Percentiles rank a stretch among this genome's conserved stretches.
Conservation (phyloP, 2,888 invertebrate species). For the Elysia crispata region DNA sequence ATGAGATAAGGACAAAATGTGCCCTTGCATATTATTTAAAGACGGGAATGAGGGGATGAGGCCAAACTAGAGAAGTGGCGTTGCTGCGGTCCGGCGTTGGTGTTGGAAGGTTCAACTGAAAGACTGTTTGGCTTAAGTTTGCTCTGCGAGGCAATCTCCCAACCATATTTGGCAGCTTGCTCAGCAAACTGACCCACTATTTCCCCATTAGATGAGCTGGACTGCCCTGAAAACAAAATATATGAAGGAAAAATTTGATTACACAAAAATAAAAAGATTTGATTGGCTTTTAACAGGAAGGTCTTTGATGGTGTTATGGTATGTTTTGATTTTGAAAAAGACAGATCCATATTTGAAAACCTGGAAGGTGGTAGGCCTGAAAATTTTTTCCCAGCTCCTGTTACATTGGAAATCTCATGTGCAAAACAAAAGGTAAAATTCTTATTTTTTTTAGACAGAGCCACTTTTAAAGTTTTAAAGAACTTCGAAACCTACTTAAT, state of each 20-base stretch:
- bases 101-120: not conserved
- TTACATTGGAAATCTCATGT: no score
- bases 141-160: slow-evolving; percentile 59
- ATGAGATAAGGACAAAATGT: no score
- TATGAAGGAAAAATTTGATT: not conserved
- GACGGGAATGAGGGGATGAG: not conserved
- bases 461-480: no score
- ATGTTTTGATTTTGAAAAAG: no score
- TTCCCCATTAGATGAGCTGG: slow-evolving; percentile 68
- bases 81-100: slow-evolving; percentile 24
- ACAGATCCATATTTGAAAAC: no score
- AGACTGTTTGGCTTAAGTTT: slow-evolving; percentile 49
- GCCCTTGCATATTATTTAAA: no score
- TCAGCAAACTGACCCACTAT: slow-evolving; percentile 58
- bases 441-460: no score
- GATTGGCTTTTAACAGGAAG: not conserved
- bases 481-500: no score
- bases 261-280: slow-evolving; percentile 7
- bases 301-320: not conserved
- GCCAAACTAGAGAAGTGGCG: slow-evolving; percentile 36
- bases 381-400: no score
- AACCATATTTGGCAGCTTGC: slow-evolving; percentile 62
- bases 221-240: slow-evolving; percentile 67
- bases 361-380: no score
- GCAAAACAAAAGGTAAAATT: no score